Evolutionary conservation across 1,140 invertebrate genomes (phyloP).

Genomic region (Drosophila busckii): DNA sequence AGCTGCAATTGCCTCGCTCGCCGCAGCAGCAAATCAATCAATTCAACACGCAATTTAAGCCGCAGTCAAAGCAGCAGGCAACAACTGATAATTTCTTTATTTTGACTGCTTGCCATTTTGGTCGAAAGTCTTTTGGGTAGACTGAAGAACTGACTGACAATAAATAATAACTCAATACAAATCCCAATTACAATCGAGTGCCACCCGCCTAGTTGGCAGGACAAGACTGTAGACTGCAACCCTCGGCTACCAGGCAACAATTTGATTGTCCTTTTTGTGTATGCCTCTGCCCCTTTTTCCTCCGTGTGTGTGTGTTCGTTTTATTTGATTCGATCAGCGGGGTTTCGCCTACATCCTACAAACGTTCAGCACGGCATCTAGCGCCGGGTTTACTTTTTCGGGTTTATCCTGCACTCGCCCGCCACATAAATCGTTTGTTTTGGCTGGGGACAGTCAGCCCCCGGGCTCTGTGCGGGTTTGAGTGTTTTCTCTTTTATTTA

Average conservation of each 20-base stretch:
- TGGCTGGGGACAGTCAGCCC: slow-evolving; percentile 21
- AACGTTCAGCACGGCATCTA: slow-evolving; percentile 46
- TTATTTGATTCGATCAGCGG: slow-evolving; percentile 78
- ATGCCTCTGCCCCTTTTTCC: slow-evolving; percentile 7
- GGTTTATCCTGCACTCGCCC: slow-evolving; percentile 59
- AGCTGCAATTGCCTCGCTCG: slow-evolving; percentile 29
- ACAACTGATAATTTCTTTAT: slow-evolving; percentile 71
- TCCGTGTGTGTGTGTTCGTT: slow-evolving; percentile 52
- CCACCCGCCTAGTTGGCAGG: slow-evolving; percentile 59
- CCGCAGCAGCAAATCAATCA: slow-evolving; percentile 62
- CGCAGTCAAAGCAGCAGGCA: slow-evolving; percentile 24
- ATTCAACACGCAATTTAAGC: slow-evolving; percentile 66
- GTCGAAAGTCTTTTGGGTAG: neutral
- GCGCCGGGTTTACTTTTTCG: slow-evolving; percentile 43
- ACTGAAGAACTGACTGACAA: slow-evolving; percentile 44
- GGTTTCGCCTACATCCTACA: slow-evolving; percentile 71
- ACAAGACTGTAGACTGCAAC: slow-evolving; percentile 21
- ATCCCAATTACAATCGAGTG: slow-evolving; percentile 72
- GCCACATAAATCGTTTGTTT: slow-evolving; percentile 67
- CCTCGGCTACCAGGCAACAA: slow-evolving; percentile 64
- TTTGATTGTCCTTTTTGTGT: slow-evolving; percentile 59
- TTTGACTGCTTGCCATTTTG: slow-evolving; percentile 53
- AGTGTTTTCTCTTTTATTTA: slow-evolving; percentile 57
- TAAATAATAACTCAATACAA: slow-evolving; percentile 78
- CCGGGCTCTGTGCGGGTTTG: slow-evolving; percentile 19